Percentiles rank a stretch among this genome's conserved stretches.
These are phyloP conservation scores for Girardinus metallicus DNA, from an alignment of 2,797 vertebrate genomes.

Conservation along the genomic window DNA sequence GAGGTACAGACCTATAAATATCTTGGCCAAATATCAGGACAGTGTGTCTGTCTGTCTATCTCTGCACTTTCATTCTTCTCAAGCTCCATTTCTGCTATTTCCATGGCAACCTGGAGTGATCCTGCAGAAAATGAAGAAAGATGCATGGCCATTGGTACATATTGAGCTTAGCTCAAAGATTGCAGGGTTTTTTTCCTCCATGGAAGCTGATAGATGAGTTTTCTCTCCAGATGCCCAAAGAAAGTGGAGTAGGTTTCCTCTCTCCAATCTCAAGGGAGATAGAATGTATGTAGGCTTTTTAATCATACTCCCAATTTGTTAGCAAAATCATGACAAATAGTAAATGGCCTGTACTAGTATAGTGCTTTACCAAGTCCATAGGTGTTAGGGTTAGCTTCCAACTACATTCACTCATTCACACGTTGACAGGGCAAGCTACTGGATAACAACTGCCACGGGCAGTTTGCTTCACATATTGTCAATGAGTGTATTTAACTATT, in stretches of 20 bases:
- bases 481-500: not conserved
- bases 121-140: conserved; percentile 5
- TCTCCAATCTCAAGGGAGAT: conserved; percentile 43
- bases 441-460: no score
- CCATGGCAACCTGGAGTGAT: conserved; percentile 53
- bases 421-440: no score
- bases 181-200: not conserved
- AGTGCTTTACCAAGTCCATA: no score
- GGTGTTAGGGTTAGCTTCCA: no score
- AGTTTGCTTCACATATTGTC: not conserved
- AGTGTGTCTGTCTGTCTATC: not conserved
- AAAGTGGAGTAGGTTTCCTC: conserved; percentile 67
- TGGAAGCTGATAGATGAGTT: conserved; percentile 7
- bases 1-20: no score
- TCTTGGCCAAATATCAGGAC: no score
- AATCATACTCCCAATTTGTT: conserved; percentile 50
- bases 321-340: conserved; percentile 37
- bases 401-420: no score
- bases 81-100: conserved; percentile 33
- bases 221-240: conserved; percentile 39
- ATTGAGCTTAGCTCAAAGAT: conserved; percentile 2
- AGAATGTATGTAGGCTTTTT: conserved; percentile 30
- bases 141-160: conserved; percentile 8
- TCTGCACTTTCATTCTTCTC: conserved; percentile 24
- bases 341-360: no score